A percentile compares a stretch with the other conserved stretches of the same genome.
These are phyloP conservation scores for Lepidurus arcticus DNA, from an alignment of 1,140 invertebrate genomes.

Conservation along the genomic window DNA sequence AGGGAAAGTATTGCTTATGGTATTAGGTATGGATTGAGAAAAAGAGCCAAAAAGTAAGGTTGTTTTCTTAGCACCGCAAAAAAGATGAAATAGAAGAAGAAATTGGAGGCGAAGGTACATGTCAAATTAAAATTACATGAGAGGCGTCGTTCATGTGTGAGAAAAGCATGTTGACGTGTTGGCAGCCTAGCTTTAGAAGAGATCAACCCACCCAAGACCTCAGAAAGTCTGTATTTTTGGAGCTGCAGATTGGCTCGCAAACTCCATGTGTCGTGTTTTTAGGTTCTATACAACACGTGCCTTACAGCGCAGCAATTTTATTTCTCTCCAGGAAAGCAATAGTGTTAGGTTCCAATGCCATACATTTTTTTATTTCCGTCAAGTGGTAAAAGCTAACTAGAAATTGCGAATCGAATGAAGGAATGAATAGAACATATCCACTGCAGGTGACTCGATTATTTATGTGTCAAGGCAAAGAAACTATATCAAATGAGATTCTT, in stretches of 20 bases:
- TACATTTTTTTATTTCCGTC: neutral
- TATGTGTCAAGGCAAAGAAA: no score
- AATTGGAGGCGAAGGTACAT: neutral
- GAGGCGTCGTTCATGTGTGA: neutral
- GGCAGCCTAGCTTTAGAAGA: neutral
- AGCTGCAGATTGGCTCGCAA: neutral
- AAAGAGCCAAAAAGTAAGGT: no score
- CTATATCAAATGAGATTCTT: no score
- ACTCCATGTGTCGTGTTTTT: neutral
- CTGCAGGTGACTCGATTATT: no score
- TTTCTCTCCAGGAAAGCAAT: neutral
- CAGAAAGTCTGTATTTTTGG: neutral
- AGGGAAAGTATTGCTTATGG: no score
- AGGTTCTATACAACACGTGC: neutral
- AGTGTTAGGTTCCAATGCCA: neutral
- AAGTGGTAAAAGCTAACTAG: no score
- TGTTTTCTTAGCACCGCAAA: neutral
- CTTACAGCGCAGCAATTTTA: neutral
- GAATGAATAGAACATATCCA: no score
- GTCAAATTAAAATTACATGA: conserved; percentile 5
- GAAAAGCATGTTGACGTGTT: conserved; percentile 14
- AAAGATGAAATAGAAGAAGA: neutral
- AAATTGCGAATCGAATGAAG: no score
- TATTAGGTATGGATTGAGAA: no score
- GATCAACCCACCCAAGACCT: neutral